A percentile compares a stretch with the other conserved stretches of the same genome.
Conservation (phyloP, 2,113 vertebrate species). For the Eulacestoma nigropectus region DNA sequence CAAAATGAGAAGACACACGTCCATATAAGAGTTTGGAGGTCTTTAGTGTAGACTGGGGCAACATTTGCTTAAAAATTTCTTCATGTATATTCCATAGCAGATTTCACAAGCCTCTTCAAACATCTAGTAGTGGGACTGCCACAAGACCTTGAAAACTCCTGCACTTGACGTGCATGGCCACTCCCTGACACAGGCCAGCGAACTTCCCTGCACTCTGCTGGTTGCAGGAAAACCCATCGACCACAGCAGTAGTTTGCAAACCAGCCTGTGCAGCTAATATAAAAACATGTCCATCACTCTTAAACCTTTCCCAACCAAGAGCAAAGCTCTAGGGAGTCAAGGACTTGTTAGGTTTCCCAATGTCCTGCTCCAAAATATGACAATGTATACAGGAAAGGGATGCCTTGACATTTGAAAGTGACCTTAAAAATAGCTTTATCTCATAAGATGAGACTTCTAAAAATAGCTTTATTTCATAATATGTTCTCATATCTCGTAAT, state of each 20-base stretch:
- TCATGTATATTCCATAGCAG: not conserved
- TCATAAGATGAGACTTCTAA: not conserved
- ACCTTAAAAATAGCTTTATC: not conserved
- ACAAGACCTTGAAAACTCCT: not conserved
- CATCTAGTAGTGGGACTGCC: not conserved
- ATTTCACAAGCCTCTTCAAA: not conserved
- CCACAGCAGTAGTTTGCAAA: not conserved
- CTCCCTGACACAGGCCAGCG: not conserved
- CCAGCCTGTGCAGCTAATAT: not conserved
- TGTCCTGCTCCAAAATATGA: not conserved
- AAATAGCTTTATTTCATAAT: not conserved
- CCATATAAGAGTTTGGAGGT: not conserved
- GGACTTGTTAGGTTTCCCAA: not conserved
- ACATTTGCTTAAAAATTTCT: not conserved
- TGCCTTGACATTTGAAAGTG: not conserved
- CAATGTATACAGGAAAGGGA: not conserved
- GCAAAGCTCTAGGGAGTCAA: not conserved
- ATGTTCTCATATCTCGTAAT: not conserved
- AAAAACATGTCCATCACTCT: not conserved
- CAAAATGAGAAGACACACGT: not conserved
- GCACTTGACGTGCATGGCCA: not conserved
- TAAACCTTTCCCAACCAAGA: not conserved
- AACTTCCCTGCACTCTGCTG: not conserved
- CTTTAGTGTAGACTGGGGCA: not conserved
- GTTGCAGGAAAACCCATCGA: not conserved